Conservation (phyloP, 1,140 invertebrate genomes). For the Diorhabda sublineata region DNA sequence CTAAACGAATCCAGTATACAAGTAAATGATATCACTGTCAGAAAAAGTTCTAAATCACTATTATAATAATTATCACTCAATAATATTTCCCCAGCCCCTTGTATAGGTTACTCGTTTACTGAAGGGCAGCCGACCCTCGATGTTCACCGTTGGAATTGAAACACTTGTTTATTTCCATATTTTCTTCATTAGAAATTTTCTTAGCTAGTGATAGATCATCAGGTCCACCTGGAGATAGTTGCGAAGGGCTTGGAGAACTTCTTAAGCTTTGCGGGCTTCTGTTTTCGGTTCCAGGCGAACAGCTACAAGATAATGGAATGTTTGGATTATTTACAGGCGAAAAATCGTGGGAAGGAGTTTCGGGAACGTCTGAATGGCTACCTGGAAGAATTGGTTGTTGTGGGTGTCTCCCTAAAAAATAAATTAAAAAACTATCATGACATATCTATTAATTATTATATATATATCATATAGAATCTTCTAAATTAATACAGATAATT, state of each 20-base stretch:
- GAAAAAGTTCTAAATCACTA: no score
- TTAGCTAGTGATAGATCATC: slow-evolving; percentile 43
- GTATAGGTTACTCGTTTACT: background rate
- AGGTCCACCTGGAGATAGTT: slow-evolving; percentile 40
- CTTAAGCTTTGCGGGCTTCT: slow-evolving; percentile 33
- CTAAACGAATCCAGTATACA: no score
- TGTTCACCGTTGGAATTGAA: background rate
- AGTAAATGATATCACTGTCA: no score
- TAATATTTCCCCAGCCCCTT: no score
- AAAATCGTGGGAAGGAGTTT: slow-evolving; percentile 36
- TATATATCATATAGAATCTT: no score
- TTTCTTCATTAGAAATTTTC: slow-evolving; percentile 19
- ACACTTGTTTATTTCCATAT: slow-evolving; percentile 15
- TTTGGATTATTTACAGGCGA: slow-evolving; percentile 23
- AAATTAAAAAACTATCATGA: no score
- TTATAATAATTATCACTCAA: no score
- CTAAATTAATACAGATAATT: background rate
- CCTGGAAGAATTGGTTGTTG: slow-evolving; percentile 24
- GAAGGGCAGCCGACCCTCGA: background rate
- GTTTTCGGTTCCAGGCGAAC: slow-evolving; percentile 37
- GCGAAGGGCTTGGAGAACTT: slow-evolving; percentile 39
- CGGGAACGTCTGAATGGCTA: slow-evolving; percentile 24
- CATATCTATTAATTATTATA: no score
- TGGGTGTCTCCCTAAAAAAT: slow-evolving; percentile 31
- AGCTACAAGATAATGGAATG: slow-evolving; percentile 34